Evolutionary conservation across 2,888 invertebrate genomes (phyloP).

Genomic region (Nycteola revayana): DNA sequence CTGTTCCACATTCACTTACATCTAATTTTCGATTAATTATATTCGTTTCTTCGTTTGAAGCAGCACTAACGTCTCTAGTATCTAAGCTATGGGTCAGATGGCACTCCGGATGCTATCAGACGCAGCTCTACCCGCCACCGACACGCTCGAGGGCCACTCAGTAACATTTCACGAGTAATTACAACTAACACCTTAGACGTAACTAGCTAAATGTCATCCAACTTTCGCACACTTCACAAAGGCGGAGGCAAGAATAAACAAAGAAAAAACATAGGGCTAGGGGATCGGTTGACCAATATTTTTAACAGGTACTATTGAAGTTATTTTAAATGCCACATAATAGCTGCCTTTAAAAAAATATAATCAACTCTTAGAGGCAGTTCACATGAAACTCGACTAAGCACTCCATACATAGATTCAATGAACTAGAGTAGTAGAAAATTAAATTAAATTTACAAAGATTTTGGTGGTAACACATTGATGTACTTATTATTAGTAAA

Average conservation of each 20-base stretch:
- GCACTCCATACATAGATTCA: not conserved
- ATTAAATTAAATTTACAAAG: too few species aligned
- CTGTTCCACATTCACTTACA: conserved; percentile 62
- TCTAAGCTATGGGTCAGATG: conserved; percentile 77
- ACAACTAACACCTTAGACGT: conserved; percentile 32
- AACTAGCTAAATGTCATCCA: conserved; percentile 34
- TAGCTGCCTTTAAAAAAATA: conserved; percentile 21
- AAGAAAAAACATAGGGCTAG: too few species aligned
- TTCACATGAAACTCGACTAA: conserved; percentile 31
- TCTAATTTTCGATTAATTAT: conserved; percentile 71
- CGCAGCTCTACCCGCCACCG: conserved; percentile 50
- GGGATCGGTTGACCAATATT: too few species aligned
- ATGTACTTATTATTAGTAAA: too few species aligned
- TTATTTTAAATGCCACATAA: conserved; percentile 20
- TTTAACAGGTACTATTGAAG: too few species aligned
- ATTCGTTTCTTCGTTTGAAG: conserved; percentile 77
- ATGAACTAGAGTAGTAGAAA: too few species aligned
- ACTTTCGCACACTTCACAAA: conserved; percentile 21
- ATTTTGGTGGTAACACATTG: too few species aligned
- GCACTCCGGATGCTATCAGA: conserved; percentile 70
- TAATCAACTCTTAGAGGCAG: conserved; percentile 21
- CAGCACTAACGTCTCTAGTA: conserved; percentile 68
- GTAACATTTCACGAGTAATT: conserved; percentile 27
- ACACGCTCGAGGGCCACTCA: conserved; percentile 36
- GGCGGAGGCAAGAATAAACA: conserved; percentile 21